Evolutionary conservation across 2,888 invertebrate genomes (phyloP), one percentile per base, ranked within the genome.

Genomic region (Thecocarcelia acutangulata): DNA sequence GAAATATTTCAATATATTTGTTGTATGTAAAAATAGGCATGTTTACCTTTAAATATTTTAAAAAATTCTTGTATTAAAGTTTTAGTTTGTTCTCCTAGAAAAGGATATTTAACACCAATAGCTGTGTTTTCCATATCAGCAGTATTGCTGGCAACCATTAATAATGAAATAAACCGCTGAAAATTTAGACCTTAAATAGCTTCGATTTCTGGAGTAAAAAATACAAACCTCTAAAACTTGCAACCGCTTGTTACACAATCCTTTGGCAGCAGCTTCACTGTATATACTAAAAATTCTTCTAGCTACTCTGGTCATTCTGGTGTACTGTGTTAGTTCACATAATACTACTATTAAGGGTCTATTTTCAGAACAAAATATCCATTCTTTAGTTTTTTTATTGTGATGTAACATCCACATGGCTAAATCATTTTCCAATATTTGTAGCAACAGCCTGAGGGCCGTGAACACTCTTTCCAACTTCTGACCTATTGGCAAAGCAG

Each of bases 351-450:
- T 85, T 44, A 90, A 84, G 0, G 90, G 90, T 33, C 86, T 86
- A 1, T 85, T 85, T 2, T 87, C 87, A 6, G 86, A 85, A 15
- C 84, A 85, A 61, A 88, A 88, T 58, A 87, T 86, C 73, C 85
- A 87, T 83, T 84, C 87, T 76, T 13, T 86, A 24, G 84, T 87
- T 75, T 63, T 85, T 54, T 84, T 87, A 83, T 88, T 86, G 81
- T 91, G 92, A 91, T 92, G 92, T 76, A 91, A 88, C 85, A 92
- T 90, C 93, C 93, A 93, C 86, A 93, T 91, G 2, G 91, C 91
- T 68, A 93, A 90, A 88, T 93, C 93, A 87, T 90, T 91, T 86
- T 93, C 93, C 69, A 93, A 85, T 42, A 93, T 87, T 87, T 93
- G 92, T 73, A 92, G 89, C 1, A 93, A 80, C 84, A 92, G 90